phyloP scores from a whole-genome alignment of 1,140 invertebrate genomes.

The Lysiphlebus fabarum region DNA sequence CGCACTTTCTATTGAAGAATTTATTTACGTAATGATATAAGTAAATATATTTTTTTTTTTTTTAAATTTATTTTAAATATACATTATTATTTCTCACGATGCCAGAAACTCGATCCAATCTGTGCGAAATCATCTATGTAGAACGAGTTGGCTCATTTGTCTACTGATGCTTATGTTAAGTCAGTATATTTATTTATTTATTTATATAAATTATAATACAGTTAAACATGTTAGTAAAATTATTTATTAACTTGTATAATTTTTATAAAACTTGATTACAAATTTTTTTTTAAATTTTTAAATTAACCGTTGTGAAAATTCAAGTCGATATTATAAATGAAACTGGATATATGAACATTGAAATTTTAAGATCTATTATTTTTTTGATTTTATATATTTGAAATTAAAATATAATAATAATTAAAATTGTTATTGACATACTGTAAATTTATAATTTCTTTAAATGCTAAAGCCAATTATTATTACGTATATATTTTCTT shows the following conservation, averaged over 20 bases:
- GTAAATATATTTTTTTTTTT: too few relatives aligned
- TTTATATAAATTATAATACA: too few relatives aligned
- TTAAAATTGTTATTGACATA: too few relatives aligned
- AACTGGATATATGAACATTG: not conserved
- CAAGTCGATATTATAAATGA: constrained; percentile 11
- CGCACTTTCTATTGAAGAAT: too few relatives aligned
- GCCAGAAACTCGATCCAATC: constrained; percentile 53
- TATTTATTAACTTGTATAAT: not conserved
- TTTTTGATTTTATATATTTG: constrained; percentile 1
- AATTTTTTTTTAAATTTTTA: too few relatives aligned
- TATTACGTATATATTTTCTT: too few relatives aligned
- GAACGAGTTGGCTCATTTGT: constrained; percentile 51
- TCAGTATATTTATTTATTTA: constrained; percentile 39
- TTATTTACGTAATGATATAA: too few relatives aligned
- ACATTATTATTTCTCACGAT: constrained; percentile 42
- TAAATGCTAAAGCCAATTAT: too few relatives aligned
- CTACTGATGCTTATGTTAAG: constrained; percentile 38
- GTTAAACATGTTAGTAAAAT: too few relatives aligned
- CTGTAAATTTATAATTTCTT: too few relatives aligned
- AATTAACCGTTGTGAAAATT: constrained; percentile 10
- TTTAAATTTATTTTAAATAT: constrained; percentile 1
- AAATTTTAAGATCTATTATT: not conserved
- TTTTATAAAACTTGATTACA: constrained; percentile 2
- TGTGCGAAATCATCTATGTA: constrained; percentile 48
- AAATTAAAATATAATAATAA: too few relatives aligned